These are phyloP conservation scores for Ptiloglossa arizonensis DNA, from an alignment of 1,140 invertebrate genomes.

Conservation along the genomic window DNA sequence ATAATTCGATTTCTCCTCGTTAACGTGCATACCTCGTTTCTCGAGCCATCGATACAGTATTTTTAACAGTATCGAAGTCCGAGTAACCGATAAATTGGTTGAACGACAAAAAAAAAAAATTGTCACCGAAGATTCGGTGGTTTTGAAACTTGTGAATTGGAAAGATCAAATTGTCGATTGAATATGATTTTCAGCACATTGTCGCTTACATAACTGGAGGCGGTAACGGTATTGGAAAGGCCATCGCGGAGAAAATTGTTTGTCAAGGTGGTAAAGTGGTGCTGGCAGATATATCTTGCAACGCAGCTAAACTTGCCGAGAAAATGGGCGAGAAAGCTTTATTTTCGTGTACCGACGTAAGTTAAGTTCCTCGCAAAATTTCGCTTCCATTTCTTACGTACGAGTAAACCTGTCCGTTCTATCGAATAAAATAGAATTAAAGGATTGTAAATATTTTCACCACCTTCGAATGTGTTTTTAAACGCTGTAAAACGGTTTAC, in stretches of 20 bases:
- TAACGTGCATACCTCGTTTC: too few species aligned
- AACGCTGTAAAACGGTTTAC: not conserved
- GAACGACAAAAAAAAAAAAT: too few species aligned
- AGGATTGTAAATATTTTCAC: not conserved
- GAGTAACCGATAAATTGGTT: too few species aligned
- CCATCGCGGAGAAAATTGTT: conserved; percentile 58
- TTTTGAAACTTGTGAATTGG: not conserved
- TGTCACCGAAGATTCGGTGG: too few species aligned
- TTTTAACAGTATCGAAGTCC: too few species aligned
- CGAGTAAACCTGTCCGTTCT: not conserved
- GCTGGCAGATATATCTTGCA: conserved; percentile 55
- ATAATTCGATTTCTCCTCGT: not conserved
- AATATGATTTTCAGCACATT: conserved; percentile 38
- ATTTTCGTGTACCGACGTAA: conserved; percentile 64
- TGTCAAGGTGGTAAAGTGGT: conserved; percentile 62
- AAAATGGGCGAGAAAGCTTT: conserved; percentile 60
- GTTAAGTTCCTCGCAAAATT: conserved; percentile 11
- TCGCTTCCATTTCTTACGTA: not conserved
- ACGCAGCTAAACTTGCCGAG: conserved; percentile 53
- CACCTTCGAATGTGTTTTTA: not conserved
- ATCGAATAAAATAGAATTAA: not conserved
- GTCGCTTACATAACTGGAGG: conserved; percentile 66
- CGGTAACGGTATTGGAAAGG: conserved; percentile 65
- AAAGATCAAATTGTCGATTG: not conserved
- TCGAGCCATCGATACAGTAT: too few species aligned